These are phyloP conservation scores for Cacatua alba DNA, from an alignment of 2,113 vertebrate species.

Conservation along the genomic window DNA sequence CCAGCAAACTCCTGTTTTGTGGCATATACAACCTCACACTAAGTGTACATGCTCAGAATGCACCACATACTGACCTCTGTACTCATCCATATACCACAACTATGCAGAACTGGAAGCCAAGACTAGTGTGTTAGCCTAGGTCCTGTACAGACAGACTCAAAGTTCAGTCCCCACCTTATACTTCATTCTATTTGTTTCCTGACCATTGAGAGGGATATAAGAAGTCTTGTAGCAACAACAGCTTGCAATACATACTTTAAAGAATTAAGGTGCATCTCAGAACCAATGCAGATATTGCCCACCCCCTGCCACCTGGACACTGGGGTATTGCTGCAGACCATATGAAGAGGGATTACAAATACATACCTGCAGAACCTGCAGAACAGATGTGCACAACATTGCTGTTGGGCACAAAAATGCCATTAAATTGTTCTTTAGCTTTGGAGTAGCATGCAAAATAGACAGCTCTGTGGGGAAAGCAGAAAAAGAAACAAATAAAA, in stretches of 20 bases:
- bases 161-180: neutral
- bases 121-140: neutral
- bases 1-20: neutral
- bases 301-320: neutral
- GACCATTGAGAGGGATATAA: neutral
- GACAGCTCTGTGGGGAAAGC: constrained; percentile 83
- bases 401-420: constrained; percentile 91
- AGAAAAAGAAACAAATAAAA: neutral
- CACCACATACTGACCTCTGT: neutral
- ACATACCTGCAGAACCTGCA: constrained; percentile 91
- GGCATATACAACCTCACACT: neutral
- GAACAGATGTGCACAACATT: constrained; percentile 91
- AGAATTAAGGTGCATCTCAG: neutral
- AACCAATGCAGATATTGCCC: neutral
- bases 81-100: neutral
- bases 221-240: neutral
- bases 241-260: neutral
- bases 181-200: neutral
- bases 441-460: constrained; percentile 97
- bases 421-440: constrained; percentile 92
- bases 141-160: neutral
- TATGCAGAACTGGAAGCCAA: neutral
- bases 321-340: neutral
- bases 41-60: neutral
- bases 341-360: neutral